Conservation (phyloP, 2,113 vertebrate genomes). For the Thalassarche chlororhynchos region DNA sequence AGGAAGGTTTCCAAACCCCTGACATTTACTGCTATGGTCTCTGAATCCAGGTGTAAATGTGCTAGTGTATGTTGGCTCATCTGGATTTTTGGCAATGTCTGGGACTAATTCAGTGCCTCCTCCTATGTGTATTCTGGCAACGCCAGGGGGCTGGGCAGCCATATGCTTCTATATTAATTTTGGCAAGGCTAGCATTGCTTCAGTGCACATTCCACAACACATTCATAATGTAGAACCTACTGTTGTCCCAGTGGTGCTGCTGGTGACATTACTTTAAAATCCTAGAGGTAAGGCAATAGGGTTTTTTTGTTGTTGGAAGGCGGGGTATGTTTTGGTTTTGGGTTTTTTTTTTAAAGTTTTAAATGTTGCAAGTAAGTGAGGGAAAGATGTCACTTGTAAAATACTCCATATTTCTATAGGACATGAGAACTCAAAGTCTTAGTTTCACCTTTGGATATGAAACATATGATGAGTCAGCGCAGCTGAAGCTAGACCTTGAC, state of each 20-base stretch:
- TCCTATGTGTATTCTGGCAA: conserved; percentile 31
- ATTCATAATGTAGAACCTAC: neutral
- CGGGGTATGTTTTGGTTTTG: too few species aligned
- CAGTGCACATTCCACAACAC: neutral
- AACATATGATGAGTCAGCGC: neutral
- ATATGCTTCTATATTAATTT: conserved; percentile 40
- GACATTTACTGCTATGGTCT: neutral
- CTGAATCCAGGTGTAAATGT: conserved; percentile 37
- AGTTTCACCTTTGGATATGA: neutral
- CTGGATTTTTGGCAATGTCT: neutral
- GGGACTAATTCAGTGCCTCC: neutral
- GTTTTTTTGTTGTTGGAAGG: neutral
- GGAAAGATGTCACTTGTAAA: neutral
- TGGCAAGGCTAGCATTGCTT: neutral
- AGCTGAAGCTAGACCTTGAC: neutral
- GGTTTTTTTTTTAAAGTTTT: neutral
- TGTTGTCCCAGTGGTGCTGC: neutral
- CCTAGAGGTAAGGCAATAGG: neutral
- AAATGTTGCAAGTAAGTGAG: neutral
- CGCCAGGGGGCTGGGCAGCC: neutral
- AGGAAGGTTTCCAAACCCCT: conserved; percentile 12
- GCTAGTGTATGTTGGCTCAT: conserved; percentile 13
- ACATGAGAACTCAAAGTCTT: neutral
- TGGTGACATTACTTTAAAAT: neutral
- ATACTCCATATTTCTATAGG: neutral